phyloP scores from a whole-genome alignment of 2,113 vertebrate genomes.

The Aldabrachelys gigantea region DNA sequence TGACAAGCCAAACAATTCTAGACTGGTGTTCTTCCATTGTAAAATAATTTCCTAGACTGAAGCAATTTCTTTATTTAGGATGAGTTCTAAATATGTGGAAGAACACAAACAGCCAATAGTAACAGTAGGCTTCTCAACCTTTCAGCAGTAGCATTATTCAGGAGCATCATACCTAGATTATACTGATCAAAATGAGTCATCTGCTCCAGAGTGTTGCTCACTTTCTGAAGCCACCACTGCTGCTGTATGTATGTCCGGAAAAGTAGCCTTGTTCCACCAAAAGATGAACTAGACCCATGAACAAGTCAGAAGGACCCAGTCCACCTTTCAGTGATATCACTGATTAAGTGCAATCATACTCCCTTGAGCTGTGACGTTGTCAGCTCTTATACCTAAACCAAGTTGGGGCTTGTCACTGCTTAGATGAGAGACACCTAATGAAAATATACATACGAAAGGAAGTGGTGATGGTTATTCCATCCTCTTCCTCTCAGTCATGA shows the following conservation, averaged over 20 bases:
- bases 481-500: background rate
- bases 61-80: background rate
- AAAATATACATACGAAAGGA: background rate
- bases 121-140: background rate
- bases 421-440: background rate
- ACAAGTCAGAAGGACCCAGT: background rate
- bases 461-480: background rate
- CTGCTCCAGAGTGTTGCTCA: background rate
- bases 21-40: rapidly evolving
- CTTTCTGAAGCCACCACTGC: background rate
- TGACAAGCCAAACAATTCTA: background rate
- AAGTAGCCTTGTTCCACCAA: background rate
- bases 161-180: background rate
- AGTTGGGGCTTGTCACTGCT: background rate
- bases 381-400: background rate
- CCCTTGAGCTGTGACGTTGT: background rate
- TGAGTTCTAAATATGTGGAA: background rate
- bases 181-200: background rate
- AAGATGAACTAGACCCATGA: background rate
- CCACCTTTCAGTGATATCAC: background rate
- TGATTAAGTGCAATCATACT: background rate
- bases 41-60: background rate
- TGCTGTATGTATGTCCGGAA: background rate
- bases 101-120: background rate
- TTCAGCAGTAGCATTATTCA: background rate